Percentiles rank a stretch among this genome's conserved stretches.
phyloP scores from a whole-genome alignment of 2,888 invertebrate genomes.

The Zelleria hepariella region DNA sequence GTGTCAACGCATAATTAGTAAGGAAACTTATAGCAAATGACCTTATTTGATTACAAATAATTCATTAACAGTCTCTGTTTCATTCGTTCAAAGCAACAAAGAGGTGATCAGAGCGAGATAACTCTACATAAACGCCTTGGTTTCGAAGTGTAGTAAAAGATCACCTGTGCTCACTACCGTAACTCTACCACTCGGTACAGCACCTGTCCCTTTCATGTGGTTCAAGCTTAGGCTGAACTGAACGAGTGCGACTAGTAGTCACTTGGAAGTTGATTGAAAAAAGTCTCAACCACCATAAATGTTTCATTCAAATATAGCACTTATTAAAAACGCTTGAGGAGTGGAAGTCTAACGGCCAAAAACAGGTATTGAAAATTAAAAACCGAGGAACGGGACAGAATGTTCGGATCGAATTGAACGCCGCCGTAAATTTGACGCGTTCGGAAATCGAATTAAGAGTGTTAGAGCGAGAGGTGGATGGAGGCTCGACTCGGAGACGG shows the following conservation, averaged over 20 bases:
- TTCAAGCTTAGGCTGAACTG: slow-evolving; percentile 66
- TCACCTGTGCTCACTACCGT: slow-evolving; percentile 73
- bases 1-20: slow-evolving; percentile 55
- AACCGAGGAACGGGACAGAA: slow-evolving; percentile 58
- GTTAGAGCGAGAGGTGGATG: slow-evolving; percentile 66
- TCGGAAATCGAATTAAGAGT: slow-evolving; percentile 68
- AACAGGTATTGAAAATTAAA: slow-evolving; percentile 21
- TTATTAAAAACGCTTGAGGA: slow-evolving; percentile 15
- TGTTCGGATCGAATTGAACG: slow-evolving; percentile 61
- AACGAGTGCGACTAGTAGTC: slow-evolving; percentile 71
- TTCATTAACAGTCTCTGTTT: slow-evolving; percentile 37
- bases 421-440: slow-evolving; percentile 66
- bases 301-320: slow-evolving; percentile 19
- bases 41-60: slow-evolving; percentile 48
- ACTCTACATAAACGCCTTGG: slow-evolving; percentile 56
- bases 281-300: slow-evolving; percentile 23
- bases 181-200: slow-evolving; percentile 65
- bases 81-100: slow-evolving; percentile 19
- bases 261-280: slow-evolving; percentile 37
- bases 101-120: slow-evolving; percentile 40
- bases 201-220: slow-evolving; percentile 70
- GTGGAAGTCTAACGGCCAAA: slow-evolving; percentile 12
- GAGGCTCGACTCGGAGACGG: slow-evolving; percentile 45
- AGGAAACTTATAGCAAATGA: slow-evolving; percentile 10
- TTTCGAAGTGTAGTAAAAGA: slow-evolving; percentile 61